These are phyloP conservation scores for Heloderma charlesbogerti DNA, from an alignment of 2,113 vertebrate genomes.

Conservation along the genomic window DNA sequence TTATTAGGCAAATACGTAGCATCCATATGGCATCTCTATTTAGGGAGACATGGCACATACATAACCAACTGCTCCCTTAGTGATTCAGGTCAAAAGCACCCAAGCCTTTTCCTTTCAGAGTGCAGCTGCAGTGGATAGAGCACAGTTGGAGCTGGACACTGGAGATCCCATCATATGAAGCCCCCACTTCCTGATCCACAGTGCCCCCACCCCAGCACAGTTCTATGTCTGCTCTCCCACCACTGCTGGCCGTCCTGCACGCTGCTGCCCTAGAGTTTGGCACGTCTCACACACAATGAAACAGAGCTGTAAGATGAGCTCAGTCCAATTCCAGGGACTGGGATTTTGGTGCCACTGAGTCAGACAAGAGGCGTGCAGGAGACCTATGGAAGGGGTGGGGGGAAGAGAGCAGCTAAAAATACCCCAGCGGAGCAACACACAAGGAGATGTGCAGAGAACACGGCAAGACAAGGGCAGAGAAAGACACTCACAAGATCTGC, in stretches of 20 bases:
- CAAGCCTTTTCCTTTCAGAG: not conserved
- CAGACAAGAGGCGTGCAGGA: conserved; percentile 34
- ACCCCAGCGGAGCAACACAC: conserved; percentile 23
- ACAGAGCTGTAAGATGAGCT: conserved; percentile 40
- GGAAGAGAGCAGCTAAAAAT: conserved; percentile 28
- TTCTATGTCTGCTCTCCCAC: not conserved
- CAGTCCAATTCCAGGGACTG: conserved; percentile 26
- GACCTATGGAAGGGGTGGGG: not conserved
- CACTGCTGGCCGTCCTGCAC: not conserved
- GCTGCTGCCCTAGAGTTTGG: conserved; percentile 16
- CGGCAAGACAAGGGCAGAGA: conserved; percentile 28
- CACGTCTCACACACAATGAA: conserved; percentile 26
- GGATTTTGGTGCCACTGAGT: conserved; percentile 41
- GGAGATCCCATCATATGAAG: not conserved
- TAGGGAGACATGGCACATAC: not conserved
- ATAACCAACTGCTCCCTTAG: conserved; percentile 7
- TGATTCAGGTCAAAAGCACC: conserved; percentile 32
- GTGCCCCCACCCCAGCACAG: not conserved
- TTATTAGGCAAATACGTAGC: not conserved
- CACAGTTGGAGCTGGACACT: not conserved
- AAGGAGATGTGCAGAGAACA: conserved; percentile 20
- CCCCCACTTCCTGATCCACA: not conserved
- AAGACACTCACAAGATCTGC: not conserved
- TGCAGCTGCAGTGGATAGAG: not conserved
- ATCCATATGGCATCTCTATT: not conserved